These are phyloP conservation scores for Bufotes viridis DNA, from an alignment of 2,797 vertebrate species.

Conservation along the genomic window DNA sequence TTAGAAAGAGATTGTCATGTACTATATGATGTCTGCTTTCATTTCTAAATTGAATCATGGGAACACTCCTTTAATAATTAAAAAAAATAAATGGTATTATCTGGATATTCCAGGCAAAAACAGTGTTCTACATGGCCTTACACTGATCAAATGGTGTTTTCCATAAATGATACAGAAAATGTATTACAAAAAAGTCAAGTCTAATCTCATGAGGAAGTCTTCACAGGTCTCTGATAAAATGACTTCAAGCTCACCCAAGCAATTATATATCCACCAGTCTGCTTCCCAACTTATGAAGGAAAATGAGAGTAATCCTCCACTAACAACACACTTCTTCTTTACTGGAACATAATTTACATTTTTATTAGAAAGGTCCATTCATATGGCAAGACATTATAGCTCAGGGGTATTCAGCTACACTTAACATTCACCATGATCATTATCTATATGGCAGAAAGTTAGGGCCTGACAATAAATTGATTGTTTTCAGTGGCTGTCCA, in stretches of 20 bases:
- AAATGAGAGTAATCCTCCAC: conserved; percentile 52
- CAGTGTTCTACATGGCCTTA: no score
- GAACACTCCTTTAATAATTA: neutral
- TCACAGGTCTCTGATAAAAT: conserved; percentile 18
- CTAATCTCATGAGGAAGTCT: neutral
- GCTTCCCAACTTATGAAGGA: conserved; percentile 46
- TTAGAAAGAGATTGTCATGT: no score
- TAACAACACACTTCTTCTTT: conserved; percentile 48
- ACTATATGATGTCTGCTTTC: no score
- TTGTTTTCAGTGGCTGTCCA: conserved; percentile 45
- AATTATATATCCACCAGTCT: conserved; percentile 43
- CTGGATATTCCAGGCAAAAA: no score
- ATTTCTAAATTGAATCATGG: no score
- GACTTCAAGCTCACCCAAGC: conserved; percentile 15
- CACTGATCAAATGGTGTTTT: no score
- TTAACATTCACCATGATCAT: conserved; percentile 60
- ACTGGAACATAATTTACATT: conserved; percentile 57
- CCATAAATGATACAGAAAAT: neutral
- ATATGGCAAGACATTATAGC: conserved; percentile 56
- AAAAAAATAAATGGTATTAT: neutral
- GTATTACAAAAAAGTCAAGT: neutral
- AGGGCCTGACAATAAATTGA: conserved; percentile 49
- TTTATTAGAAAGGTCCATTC: conserved; percentile 63
- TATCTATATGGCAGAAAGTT: conserved; percentile 53
- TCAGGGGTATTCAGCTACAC: conserved; percentile 62